Conservation (phyloP, 1,140 invertebrate species). For the Bombyx mori region DNA sequence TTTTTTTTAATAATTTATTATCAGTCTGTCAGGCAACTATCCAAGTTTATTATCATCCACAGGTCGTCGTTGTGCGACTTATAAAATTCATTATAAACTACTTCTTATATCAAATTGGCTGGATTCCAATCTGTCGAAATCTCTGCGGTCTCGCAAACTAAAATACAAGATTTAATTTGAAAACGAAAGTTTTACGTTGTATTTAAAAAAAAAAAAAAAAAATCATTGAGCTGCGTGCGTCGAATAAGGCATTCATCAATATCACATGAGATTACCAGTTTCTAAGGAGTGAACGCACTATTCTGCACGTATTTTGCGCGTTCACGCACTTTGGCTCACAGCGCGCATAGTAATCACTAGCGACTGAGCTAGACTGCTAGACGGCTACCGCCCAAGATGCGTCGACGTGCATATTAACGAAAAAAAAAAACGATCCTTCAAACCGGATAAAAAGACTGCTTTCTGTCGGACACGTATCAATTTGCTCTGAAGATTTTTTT, state of each 20-base stretch:
- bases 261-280: constrained; percentile 6
- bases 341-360: constrained; percentile 19
- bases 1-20: too few relatives aligned
- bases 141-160: too few relatives aligned
- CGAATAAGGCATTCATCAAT: constrained; percentile 1
- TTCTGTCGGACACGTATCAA: background rate
- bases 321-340: constrained; percentile 16
- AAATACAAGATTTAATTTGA: background rate
- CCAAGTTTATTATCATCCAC: too few relatives aligned
- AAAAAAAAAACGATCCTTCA: constrained; percentile 28
- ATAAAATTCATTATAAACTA: too few relatives aligned
- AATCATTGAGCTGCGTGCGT: background rate
- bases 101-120: too few relatives aligned
- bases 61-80: too few relatives aligned
- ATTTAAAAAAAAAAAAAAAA: background rate
- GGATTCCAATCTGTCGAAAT: too few relatives aligned
- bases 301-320: constrained; percentile 5
- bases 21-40: too few relatives aligned
- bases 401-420: constrained; percentile 10
- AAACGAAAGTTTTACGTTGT: constrained; percentile 2
- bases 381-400: constrained; percentile 37
- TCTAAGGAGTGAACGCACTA: constrained; percentile 7
- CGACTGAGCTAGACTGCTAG: constrained; percentile 35
- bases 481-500: background rate
- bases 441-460: constrained; percentile 8